phyloP scores from a whole-genome alignment of 2,113 vertebrate genomes.

The Tragelaphus scriptus region DNA sequence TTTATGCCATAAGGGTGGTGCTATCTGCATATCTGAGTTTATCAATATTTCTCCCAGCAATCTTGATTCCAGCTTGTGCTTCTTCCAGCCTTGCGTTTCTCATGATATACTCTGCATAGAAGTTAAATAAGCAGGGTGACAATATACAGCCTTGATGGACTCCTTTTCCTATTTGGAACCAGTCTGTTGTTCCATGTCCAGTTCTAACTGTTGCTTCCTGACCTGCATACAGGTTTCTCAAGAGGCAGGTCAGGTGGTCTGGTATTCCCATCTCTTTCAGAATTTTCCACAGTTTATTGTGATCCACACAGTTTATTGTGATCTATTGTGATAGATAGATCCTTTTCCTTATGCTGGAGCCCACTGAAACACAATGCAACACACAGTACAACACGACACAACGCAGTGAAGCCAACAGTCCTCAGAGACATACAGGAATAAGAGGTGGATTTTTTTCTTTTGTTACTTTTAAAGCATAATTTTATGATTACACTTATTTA shows the following conservation, averaged over 20 bases:
- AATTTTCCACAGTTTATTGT: no score
- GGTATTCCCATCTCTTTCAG: no score
- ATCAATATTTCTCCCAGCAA: background rate
- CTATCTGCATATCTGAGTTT: background rate
- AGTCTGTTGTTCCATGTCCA: no score
- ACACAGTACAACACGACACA: background rate
- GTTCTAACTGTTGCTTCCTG: no score
- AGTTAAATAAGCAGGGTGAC: background rate
- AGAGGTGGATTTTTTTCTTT: background rate
- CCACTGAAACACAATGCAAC: no score
- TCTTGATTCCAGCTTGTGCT: background rate
- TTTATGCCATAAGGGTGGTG: background rate
- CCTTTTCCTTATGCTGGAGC: background rate
- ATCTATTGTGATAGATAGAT: no score
- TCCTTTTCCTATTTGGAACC: no score
- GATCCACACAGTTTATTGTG: no score
- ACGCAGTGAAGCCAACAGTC: background rate
- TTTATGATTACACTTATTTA: accelerated
- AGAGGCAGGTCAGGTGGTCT: no score
- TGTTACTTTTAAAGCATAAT: background rate
- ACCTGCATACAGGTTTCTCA: no score
- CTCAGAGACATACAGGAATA: background rate
- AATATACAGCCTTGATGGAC: background rate
- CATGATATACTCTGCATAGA: background rate
- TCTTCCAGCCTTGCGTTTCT: background rate